Evolutionary conservation across 2,888 invertebrate species (phyloP).

Genomic region (Hypena proboscidalis): DNA sequence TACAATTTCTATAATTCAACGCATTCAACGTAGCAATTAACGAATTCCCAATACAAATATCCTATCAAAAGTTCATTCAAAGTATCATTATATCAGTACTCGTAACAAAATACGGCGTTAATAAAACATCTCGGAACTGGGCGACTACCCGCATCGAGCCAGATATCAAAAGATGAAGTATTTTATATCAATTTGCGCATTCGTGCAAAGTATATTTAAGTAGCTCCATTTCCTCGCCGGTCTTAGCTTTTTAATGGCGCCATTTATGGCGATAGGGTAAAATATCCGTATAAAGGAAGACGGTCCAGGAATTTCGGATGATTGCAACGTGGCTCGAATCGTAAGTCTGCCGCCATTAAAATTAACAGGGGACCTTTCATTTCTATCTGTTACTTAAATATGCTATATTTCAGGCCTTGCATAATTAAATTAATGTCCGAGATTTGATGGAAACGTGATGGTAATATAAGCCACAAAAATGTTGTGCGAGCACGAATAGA

Average conservation of each 20-base stretch:
- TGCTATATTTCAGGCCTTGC: conserved; percentile 24
- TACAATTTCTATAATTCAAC: too few relatives aligned
- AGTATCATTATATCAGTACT: too few relatives aligned
- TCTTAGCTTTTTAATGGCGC: conserved; percentile 76
- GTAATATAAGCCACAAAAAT: conserved; percentile 53
- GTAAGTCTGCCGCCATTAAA: conserved; percentile 41
- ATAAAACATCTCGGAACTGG: conserved; percentile 37
- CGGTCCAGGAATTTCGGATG: conserved; percentile 63
- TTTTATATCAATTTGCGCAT: conserved; percentile 81
- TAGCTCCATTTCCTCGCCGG: conserved; percentile 60
- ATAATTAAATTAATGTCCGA: conserved; percentile 34
- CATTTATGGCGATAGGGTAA: conserved; percentile 71
- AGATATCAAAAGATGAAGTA: conserved; percentile 73
- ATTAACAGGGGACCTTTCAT: conserved; percentile 39
- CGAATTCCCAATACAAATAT: too few relatives aligned
- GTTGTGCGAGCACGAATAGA: conserved; percentile 53
- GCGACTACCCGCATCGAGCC: conserved; percentile 42
- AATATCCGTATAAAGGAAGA: conserved; percentile 69
- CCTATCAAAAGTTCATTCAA: too few relatives aligned
- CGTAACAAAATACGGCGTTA: conserved; percentile 26
- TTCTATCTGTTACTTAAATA: conserved; percentile 42
- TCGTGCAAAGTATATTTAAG: conserved; percentile 81
- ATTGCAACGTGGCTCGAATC: conserved; percentile 60
- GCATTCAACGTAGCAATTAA: too few relatives aligned
- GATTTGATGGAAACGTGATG: conserved; percentile 37